Conservation (phyloP, 2,888 invertebrate species). For the Helicoverpa assulta region DNA sequence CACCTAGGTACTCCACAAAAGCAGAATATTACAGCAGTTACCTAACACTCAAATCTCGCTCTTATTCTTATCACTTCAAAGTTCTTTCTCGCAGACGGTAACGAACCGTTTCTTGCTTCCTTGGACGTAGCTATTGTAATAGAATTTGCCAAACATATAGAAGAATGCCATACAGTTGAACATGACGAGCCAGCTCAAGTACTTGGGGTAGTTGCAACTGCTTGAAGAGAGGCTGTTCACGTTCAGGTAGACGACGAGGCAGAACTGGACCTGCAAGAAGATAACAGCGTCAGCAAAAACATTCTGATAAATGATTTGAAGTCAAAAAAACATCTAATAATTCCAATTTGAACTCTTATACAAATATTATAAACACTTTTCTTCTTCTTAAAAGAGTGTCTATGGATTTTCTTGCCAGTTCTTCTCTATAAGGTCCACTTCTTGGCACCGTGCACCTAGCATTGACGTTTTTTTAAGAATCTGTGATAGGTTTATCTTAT, state of each 20-base stretch:
- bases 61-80: neutral
- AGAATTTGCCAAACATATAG: constrained; percentile 93
- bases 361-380: too few relatives aligned
- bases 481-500: too few relatives aligned
- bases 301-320: too few relatives aligned
- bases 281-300: neutral
- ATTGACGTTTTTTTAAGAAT: too few relatives aligned
- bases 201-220: constrained; percentile 91
- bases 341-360: too few relatives aligned
- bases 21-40: neutral
- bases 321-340: too few relatives aligned
- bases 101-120: constrained; percentile 30
- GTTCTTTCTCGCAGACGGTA: constrained; percentile 22
- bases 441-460: too few relatives aligned
- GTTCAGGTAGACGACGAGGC: constrained; percentile 92
- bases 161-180: constrained; percentile 92
- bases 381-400: too few relatives aligned
- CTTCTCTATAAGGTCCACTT: too few relatives aligned
- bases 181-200: constrained; percentile 90
- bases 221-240: constrained; percentile 88
- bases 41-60: neutral
- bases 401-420: too few relatives aligned
- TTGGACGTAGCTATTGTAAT: constrained; percentile 90
- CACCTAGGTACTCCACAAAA: neutral
- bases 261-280: constrained; percentile 91